Evolutionary conservation across 1,140 invertebrate genomes (phyloP).

Genomic region (Conopomorpha cramerella): DNA sequence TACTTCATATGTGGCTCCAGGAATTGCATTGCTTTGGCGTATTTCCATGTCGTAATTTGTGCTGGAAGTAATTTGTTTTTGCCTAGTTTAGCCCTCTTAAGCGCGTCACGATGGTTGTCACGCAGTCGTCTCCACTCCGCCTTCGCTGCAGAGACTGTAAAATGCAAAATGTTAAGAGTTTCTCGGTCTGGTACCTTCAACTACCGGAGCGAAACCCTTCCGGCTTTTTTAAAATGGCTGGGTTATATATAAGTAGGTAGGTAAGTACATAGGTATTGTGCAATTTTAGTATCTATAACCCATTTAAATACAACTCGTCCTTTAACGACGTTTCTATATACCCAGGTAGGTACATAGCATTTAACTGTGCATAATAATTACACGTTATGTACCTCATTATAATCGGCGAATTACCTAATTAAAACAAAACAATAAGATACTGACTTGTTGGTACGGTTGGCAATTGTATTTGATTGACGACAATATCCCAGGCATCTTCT

Average conservation of each 20-base stretch:
- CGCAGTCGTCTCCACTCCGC: slow-evolving; percentile 44
- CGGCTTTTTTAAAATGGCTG: background rate
- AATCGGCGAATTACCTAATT: background rate
- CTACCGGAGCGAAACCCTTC: too few species aligned
- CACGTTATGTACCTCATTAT: background rate
- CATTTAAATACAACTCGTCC: too few species aligned
- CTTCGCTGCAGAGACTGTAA: slow-evolving; percentile 37
- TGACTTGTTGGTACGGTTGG: slow-evolving; percentile 37
- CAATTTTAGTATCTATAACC: too few species aligned
- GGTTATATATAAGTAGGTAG: background rate
- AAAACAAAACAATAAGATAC: background rate
- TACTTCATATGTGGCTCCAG: slow-evolving; percentile 49
- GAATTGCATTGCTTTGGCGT: slow-evolving; percentile 47
- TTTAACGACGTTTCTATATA: background rate
- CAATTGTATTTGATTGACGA: slow-evolving; percentile 29
- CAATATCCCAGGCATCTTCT: slow-evolving; percentile 34
- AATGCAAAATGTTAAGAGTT: too few species aligned
- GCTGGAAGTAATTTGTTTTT: slow-evolving; percentile 45
- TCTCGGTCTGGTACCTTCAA: too few species aligned
- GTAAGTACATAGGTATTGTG: background rate
- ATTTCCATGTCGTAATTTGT: slow-evolving; percentile 50
- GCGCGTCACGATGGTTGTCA: slow-evolving; percentile 41
- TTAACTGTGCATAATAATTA: background rate
- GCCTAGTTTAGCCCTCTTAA: slow-evolving; percentile 40
- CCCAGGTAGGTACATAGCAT: background rate